A percentile compares a stretch with the other conserved stretches of the same genome.
These are phyloP conservation scores for Drosophila pegasa DNA, from an alignment of 2,888 invertebrate species.

Conservation along the genomic window DNA sequence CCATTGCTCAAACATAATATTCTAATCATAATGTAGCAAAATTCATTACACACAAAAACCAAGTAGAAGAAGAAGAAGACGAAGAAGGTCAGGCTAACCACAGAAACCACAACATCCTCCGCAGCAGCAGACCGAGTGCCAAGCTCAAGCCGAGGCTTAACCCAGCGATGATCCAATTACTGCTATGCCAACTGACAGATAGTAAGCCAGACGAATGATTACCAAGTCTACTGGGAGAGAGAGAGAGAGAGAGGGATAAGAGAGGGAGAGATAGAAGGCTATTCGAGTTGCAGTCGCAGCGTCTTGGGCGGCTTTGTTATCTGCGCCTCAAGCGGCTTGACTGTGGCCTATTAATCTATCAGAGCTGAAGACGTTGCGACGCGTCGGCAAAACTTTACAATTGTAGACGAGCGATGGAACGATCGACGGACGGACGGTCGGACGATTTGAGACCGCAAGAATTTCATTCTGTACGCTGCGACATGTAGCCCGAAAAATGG, in stretches of 20 bases:
- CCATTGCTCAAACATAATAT: constrained; percentile 1
- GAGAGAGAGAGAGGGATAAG: background rate
- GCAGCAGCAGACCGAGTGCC: background rate
- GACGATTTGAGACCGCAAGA: constrained; percentile 40
- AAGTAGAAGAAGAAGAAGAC: background rate
- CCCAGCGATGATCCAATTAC: constrained; percentile 52
- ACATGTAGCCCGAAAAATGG: constrained; percentile 28
- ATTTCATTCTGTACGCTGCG: constrained; percentile 39
- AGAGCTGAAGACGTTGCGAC: constrained; percentile 45
- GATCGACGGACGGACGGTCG: background rate
- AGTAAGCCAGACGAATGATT: constrained; percentile 32
- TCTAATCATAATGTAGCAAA: constrained; percentile 29
- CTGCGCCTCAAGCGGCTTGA: constrained; percentile 42
- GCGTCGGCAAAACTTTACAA: constrained; percentile 21
- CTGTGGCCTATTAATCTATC: constrained; percentile 77
- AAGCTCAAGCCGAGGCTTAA: background rate
- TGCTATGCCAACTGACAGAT: constrained; percentile 44
- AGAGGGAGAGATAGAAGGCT: too few relatives aligned
- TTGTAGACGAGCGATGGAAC: background rate
- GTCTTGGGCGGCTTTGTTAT: constrained; percentile 48
- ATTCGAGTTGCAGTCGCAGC: constrained; percentile 20
- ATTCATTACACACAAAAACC: constrained; percentile 6
- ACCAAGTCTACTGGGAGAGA: background rate
- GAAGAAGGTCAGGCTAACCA: constrained; percentile 42
- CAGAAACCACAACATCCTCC: constrained; percentile 74